phyloP scores from a whole-genome alignment of 2,888 invertebrate species.

The Amphimallon solstitiale region DNA sequence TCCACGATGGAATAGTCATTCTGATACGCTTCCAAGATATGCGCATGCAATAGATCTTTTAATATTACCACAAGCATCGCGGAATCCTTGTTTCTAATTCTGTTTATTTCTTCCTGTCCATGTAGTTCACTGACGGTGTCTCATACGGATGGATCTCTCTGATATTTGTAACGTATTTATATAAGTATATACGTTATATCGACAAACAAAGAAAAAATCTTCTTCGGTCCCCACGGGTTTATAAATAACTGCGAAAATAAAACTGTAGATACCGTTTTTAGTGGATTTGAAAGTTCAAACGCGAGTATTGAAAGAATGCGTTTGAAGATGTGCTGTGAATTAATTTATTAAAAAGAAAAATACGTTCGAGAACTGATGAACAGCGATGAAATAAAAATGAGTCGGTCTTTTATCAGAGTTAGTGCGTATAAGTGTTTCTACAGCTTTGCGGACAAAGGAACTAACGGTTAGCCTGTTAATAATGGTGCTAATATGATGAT shows the following conservation, averaged over 20 bases:
- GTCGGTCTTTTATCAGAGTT: too few relatives aligned
- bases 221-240: slow-evolving; percentile 2
- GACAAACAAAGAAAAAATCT: slow-evolving; percentile 26
- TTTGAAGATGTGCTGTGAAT: slow-evolving; percentile 10
- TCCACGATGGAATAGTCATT: too few relatives aligned
- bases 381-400: too few relatives aligned
- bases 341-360: background rate
- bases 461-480: too few relatives aligned
- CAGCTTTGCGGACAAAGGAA: too few relatives aligned
- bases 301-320: slow-evolving; percentile 22
- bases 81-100: slow-evolving; percentile 47
- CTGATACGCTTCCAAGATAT: too few relatives aligned
- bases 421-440: too few relatives aligned
- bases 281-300: slow-evolving; percentile 18
- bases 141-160: slow-evolving; percentile 30
- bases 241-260: slow-evolving; percentile 22
- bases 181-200: slow-evolving; percentile 6
- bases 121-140: slow-evolving; percentile 37
- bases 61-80: slow-evolving; percentile 23
- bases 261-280: background rate
- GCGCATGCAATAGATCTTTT: slow-evolving; percentile 19
- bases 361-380: too few relatives aligned
- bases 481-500: too few relatives aligned
- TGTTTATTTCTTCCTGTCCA: slow-evolving; percentile 58
- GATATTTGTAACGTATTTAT: slow-evolving; percentile 27